These are phyloP conservation scores for Mesorhabditis spiculigera DNA, from an alignment of 2,888 invertebrate species.

Conservation along the genomic window DNA sequence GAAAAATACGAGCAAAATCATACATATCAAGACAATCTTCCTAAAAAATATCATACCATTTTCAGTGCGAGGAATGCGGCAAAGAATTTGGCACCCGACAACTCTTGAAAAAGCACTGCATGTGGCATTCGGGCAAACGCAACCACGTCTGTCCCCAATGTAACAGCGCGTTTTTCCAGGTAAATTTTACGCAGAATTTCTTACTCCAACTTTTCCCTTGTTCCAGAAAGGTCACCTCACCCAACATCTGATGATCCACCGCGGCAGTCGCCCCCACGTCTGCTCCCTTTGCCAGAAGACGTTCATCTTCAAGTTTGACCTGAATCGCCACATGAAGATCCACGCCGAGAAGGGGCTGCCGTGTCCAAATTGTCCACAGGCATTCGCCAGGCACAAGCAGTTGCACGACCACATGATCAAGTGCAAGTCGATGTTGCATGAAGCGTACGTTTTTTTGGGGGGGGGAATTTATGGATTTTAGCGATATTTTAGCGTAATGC, in stretches of 20 bases:
- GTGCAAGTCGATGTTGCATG: slow-evolving; percentile 32
- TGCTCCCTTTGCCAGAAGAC: slow-evolving; percentile 56
- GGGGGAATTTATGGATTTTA: too few species aligned
- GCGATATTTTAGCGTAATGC: too few species aligned
- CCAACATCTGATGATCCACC: slow-evolving; percentile 59
- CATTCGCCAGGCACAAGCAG: slow-evolving; percentile 46
- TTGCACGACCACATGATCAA: slow-evolving; percentile 47
- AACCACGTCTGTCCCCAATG: slow-evolving; percentile 60
- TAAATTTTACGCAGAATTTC: slow-evolving; percentile 14
- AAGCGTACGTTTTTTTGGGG: too few species aligned
- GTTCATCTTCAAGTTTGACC: slow-evolving; percentile 57
- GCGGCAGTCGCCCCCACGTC: slow-evolving; percentile 51
- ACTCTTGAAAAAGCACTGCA: slow-evolving; percentile 60
- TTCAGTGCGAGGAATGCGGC: slow-evolving; percentile 59
- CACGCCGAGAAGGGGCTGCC: slow-evolving; percentile 54
- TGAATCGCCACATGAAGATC: slow-evolving; percentile 59
- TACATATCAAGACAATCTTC: neutral
- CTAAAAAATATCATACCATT: neutral
- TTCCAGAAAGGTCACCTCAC: slow-evolving; percentile 58
- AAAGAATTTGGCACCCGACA: slow-evolving; percentile 62
- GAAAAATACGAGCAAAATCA: neutral
- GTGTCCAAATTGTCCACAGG: slow-evolving; percentile 47
- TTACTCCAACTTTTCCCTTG: neutral
- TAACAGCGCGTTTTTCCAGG: slow-evolving; percentile 59
- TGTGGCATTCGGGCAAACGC: slow-evolving; percentile 61